A percentile compares a stretch with the other conserved stretches of the same genome.
Evolutionary conservation across 2,113 vertebrate species (phyloP).

Genomic region (Tympanuchus pallidicinctus): DNA sequence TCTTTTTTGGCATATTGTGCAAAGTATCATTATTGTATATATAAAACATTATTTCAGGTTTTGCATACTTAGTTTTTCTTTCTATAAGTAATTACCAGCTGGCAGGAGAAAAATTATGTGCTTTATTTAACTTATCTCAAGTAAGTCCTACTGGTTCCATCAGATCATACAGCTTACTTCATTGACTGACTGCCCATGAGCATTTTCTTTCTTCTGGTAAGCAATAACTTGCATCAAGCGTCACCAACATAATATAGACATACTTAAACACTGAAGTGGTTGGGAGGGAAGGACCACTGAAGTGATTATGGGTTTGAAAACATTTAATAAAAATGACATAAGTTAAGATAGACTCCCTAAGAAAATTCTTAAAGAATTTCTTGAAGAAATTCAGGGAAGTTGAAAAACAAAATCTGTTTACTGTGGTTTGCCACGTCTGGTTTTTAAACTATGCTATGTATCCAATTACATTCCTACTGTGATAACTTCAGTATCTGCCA

Average conservation of each 20-base stretch:
- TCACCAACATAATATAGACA: not conserved
- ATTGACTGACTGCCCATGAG: not conserved
- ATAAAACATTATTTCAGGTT: not conserved
- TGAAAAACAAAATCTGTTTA: not conserved
- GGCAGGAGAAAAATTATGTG: not conserved
- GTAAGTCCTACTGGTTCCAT: not conserved
- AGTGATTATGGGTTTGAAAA: not conserved
- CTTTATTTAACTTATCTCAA: not conserved
- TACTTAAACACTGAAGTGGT: not conserved
- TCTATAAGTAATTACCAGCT: not conserved
- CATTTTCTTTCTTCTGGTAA: not conserved
- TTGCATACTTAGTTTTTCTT: not conserved
- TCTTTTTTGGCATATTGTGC: not conserved
- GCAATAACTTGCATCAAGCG: not conserved
- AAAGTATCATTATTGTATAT: not conserved
- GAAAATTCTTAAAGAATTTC: not conserved
- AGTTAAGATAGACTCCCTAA: not conserved
- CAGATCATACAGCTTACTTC: not conserved
- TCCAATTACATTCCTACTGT: not conserved
- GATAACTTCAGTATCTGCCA: not conserved
- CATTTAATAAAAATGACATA: not conserved
- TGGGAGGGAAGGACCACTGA: too few species aligned
- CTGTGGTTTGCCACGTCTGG: not conserved
- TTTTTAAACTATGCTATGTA: not conserved
- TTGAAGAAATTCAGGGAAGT: not conserved